Evolutionary conservation across 2,888 invertebrate genomes (phyloP).

Genomic region (Calliopum simillimum): DNA sequence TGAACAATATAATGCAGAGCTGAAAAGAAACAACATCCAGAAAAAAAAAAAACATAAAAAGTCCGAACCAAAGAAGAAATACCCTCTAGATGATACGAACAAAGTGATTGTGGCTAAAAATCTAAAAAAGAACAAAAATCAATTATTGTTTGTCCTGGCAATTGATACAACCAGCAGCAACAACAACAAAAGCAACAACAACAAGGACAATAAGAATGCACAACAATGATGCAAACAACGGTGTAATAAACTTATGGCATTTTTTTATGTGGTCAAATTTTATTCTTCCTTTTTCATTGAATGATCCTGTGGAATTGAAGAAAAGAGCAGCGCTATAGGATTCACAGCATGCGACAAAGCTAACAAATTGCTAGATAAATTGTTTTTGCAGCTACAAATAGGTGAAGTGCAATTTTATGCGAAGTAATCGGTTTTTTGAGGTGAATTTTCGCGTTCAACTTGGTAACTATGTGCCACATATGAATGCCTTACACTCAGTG

Average conservation of each 20-base stretch:
- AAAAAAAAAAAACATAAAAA: constrained; percentile 5
- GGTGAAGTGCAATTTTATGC: constrained; percentile 18
- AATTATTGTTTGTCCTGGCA: constrained; percentile 39
- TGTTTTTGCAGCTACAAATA: constrained; percentile 6
- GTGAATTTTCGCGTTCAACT: no score
- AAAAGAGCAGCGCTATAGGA: constrained; percentile 24
- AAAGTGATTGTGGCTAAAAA: neutral
- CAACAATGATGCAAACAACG: no score
- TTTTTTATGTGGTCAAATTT: constrained; percentile 24
- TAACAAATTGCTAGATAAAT: neutral
- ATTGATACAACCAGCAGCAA: constrained; percentile 41
- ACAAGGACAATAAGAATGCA: neutral
- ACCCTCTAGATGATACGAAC: neutral
- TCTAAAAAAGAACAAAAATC: constrained; percentile 16
- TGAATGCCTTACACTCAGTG: no score
- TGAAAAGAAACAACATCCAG: neutral
- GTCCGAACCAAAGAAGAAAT: neutral
- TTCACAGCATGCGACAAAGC: constrained; percentile 40
- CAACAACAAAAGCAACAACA: constrained; percentile 4
- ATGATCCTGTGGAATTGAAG: neutral
- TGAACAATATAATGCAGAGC: neutral
- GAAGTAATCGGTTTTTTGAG: constrained; percentile 23
- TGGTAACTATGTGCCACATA: no score
- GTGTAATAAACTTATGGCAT: no score
- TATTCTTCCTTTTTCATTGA: neutral